Percentiles rank a stretch among this genome's conserved stretches.
These are phyloP conservation scores for Salarias fasciatus DNA, from an alignment of 2,797 vertebrate genomes.

Conservation along the genomic window DNA sequence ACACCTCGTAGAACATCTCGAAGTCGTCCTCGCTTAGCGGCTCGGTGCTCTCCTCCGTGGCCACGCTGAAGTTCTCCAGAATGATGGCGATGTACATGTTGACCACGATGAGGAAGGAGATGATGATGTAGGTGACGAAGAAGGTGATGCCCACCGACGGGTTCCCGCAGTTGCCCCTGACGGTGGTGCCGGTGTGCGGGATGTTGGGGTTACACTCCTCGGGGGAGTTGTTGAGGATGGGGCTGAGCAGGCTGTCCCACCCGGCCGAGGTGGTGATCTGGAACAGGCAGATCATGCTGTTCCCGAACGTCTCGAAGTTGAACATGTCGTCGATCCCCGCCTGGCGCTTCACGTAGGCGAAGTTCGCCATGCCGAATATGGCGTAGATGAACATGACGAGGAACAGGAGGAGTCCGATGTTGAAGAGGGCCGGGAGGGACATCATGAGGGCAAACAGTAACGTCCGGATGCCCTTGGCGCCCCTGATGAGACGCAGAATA, in stretches of 20 bases:
- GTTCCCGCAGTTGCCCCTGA: slow-evolving; percentile 93
- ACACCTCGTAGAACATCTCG: slow-evolving; percentile 99
- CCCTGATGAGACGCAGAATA: slow-evolving; percentile 92
- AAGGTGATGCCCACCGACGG: slow-evolving; percentile 96
- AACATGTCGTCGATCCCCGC: slow-evolving; percentile 97
- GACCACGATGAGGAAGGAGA: slow-evolving; percentile 97
- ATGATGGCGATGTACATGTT: slow-evolving; percentile 99
- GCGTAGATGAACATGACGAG: slow-evolving; percentile 99
- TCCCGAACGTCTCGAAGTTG: slow-evolving; percentile 98
- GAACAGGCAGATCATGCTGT: slow-evolving; percentile 98
- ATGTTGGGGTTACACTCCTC: slow-evolving; percentile 90
- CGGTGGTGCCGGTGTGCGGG: slow-evolving; percentile 88
- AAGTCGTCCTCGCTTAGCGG: slow-evolving; percentile 98
- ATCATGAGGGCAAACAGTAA: slow-evolving; percentile 98
- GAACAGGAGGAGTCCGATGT: slow-evolving; percentile 96
- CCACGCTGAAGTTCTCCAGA: slow-evolving; percentile 98
- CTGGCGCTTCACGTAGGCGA: slow-evolving; percentile 94
- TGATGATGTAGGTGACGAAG: slow-evolving; percentile 98
- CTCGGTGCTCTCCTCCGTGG: slow-evolving; percentile 97
- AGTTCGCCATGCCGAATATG: slow-evolving; percentile 99
- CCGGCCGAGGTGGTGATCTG: slow-evolving; percentile 98
- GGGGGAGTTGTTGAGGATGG: slow-evolving; percentile 94
- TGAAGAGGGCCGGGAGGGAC: slow-evolving; percentile 96
- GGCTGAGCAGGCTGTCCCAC: slow-evolving; percentile 94
- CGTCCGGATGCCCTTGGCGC: slow-evolving; percentile 96